phyloP scores from a whole-genome alignment of 2,113 vertebrate species.

The Polyodon spathula region DNA sequence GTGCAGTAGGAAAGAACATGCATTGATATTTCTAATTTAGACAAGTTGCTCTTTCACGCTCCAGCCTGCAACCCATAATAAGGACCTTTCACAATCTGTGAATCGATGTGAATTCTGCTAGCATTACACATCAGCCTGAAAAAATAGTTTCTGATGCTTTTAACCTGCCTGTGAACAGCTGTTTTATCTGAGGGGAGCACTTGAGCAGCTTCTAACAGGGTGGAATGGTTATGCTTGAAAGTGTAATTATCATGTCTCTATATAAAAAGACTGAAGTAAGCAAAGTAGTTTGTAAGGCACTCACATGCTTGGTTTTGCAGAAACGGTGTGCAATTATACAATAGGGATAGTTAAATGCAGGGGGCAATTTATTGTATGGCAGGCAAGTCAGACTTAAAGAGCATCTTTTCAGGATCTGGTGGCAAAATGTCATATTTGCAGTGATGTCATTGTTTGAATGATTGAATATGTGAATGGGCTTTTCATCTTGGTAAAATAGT shows the following conservation, averaged over 20 bases:
- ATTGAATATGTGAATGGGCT: no score
- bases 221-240: background rate
- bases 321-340: background rate
- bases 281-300: background rate
- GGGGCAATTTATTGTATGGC: background rate
- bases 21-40: background rate
- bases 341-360: background rate
- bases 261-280: background rate
- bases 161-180: background rate
- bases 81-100: conserved; percentile 2
- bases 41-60: background rate
- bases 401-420: background rate
- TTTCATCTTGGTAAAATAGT: no score
- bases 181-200: background rate
- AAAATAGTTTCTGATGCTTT: background rate
- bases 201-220: background rate
- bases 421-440: no score
- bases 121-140: background rate
- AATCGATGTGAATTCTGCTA: background rate
- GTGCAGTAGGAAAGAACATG: background rate
- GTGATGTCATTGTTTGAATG: no score
- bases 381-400: background rate
- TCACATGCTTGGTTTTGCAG: no score
- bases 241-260: background rate
- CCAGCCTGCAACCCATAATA: background rate